Evolutionary conservation across 2,888 invertebrate species (phyloP), one percentile per base, ranked within the genome.

Genomic region (Bombyx huttoni): DNA sequence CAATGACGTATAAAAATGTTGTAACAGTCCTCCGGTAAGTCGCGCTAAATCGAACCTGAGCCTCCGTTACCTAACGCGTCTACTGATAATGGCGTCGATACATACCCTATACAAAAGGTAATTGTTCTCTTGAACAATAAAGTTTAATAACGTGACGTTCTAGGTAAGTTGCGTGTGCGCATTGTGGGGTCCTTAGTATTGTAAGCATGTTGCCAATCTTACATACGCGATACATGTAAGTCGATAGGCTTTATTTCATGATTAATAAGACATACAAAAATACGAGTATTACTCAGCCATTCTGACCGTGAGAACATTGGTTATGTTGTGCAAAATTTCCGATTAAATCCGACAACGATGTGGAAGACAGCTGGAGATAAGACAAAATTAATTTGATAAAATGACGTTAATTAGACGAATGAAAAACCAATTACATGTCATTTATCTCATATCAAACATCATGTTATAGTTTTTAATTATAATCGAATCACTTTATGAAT

Each of bases 51-150:
- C 65, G 78, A 82, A 84, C 73, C 69, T 67, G 83, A 85, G 70
- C 70, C 79, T 65, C 63, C 70, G 78, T 81, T 82, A 82, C 73
- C 73, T 78, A 83, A 81, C 71, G 72, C 76, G 70, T 75, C 73
- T 76, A 75, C 78, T 77, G 81, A 82, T 83, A 81, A 81, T 76
- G 75, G 69, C 65, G 64, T 70, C 81, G 77, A 80, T 81, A 79
- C 71, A 72, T 65, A 73, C 70, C 73, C 73, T 70, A 69, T 80
- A 87, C 86, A 87, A 88, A 86, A 81, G 86, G 85, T 84, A 81
- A 87, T 87, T 88, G 87, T 88, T 87, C 85, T 81, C 79, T 78
- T 67, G 78, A 85, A 86, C 85, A 85, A 87, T 86, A 77, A 83
- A 78, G 80, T 75, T 76, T 75, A 78, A 78, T 80, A 81, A 80